Evolutionary conservation across 2,888 invertebrate genomes (phyloP), one percentile per base, ranked within the genome.

Genomic region (Cremastinae sp.): DNA sequence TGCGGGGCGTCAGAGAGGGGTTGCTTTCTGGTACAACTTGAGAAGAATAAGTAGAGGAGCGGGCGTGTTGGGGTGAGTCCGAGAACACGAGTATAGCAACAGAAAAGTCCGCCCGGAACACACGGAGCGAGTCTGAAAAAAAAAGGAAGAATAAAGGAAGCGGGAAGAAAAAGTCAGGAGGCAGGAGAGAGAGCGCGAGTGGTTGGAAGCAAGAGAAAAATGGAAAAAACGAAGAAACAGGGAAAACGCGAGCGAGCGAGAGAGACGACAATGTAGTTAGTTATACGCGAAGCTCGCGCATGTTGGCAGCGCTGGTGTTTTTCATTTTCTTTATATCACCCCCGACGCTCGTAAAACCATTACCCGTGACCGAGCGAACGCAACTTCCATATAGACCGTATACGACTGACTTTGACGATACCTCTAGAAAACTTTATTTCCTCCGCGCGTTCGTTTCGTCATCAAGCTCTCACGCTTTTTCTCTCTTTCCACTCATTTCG

Each of bases 311-410:
- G 83, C 84, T 80, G 93, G 94, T 94, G 94, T 94, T 94, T 94
- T 95, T 95, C 95, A 95, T 95, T 95, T 95, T 94, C 95, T 95
- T 95, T 94, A 95, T 94, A 94, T 94, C 93, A 94, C 95, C 95
- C 95, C 91, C 92, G 95, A 92, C 93, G 93, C 93, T 94, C 94
- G 93, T 95, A 95, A 95, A 95, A 92, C 94, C 95, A 94, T 95
- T 95, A 94, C 94, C 93, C 95, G 93, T 95, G 94, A 95, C 95
- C 94, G 93, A 94, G 94, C 92, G 84, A 86, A 86, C 85, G 87
- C 86, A 86, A 88, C 86, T 87, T 85, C 81, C 82, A 82, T 83
- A 83, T 83, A 85, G 85, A 85, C 83, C 78, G 79, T 84, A 83
- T 81, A 84, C 81, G 80, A 80, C 84, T 82, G 80, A 81, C 86